phyloP scores from a whole-genome alignment of 1,140 invertebrate genomes.

The Campoletis sonorensis region DNA sequence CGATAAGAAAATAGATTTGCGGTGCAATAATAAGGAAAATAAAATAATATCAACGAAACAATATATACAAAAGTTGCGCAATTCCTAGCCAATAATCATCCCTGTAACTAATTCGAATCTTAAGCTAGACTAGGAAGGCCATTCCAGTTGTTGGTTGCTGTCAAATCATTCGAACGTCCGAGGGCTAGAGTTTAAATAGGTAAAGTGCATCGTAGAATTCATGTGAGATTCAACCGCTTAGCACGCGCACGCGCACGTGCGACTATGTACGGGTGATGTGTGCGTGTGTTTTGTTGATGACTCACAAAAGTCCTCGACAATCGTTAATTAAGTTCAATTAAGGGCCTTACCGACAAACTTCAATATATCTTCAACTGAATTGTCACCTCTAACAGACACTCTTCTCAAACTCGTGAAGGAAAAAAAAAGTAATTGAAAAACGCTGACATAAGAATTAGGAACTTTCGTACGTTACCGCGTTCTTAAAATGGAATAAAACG shows the following conservation, averaged over 20 bases:
- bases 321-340: conserved; percentile 68
- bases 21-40: no score
- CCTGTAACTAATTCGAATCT: no score
- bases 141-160: no score
- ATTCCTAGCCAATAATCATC: no score
- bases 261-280: neutral
- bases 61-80: no score
- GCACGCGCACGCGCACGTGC: neutral
- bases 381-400: conserved; percentile 5
- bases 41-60: no score
- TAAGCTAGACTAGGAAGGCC: no score
- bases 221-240: conserved; percentile 45
- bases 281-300: conserved; percentile 33
- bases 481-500: no score
- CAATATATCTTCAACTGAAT: conserved; percentile 13
- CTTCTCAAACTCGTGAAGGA: neutral
- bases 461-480: no score
- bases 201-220: neutral
- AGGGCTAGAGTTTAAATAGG: conserved; percentile 15
- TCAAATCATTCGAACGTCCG: no score
- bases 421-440: neutral
- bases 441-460: no score
- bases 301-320: conserved; percentile 47
- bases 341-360: conserved; percentile 53
- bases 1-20: no score